phyloP scores from a whole-genome alignment of 2,113 vertebrate species.

The Reinhardtius hippoglossoides region DNA sequence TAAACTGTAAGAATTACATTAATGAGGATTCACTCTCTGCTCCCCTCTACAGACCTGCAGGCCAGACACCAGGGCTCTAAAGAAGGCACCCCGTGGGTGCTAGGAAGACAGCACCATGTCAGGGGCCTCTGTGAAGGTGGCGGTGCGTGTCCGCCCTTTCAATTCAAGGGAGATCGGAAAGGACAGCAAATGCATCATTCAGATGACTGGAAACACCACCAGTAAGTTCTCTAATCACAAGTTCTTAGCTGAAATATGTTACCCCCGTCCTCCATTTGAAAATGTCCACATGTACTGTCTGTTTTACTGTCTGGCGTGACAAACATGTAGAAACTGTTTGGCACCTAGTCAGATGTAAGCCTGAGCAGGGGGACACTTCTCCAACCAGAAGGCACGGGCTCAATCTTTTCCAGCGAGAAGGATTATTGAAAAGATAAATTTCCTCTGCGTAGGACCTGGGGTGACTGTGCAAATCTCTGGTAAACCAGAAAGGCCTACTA shows the following conservation, averaged over 20 bases:
- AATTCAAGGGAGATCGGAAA: constrained; percentile 94
- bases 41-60: constrained; percentile 37
- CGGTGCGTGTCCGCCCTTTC: constrained; percentile 97
- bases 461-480: constrained; percentile 10
- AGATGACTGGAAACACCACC: constrained; percentile 98
- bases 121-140: constrained; percentile 97
- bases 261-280: not conserved
- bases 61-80: constrained; percentile 19
- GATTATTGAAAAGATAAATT: not conserved
- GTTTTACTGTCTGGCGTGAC: not conserved
- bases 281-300: not conserved
- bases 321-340: not conserved
- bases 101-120: constrained; percentile 85
- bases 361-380: not conserved
- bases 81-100: constrained; percentile 54
- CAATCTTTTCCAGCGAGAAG: not conserved
- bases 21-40: constrained; percentile 14
- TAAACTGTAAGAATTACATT: not conserved
- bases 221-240: constrained; percentile 86
- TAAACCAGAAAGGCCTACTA: not conserved
- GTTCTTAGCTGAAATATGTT: not conserved
- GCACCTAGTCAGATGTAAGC: not conserved
- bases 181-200: constrained; percentile 98
- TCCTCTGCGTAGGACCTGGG: not conserved
- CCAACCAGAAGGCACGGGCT: not conserved